Conservation (phyloP, 2,113 vertebrate species). For the Poeciliopsis occidentalis region DNA sequence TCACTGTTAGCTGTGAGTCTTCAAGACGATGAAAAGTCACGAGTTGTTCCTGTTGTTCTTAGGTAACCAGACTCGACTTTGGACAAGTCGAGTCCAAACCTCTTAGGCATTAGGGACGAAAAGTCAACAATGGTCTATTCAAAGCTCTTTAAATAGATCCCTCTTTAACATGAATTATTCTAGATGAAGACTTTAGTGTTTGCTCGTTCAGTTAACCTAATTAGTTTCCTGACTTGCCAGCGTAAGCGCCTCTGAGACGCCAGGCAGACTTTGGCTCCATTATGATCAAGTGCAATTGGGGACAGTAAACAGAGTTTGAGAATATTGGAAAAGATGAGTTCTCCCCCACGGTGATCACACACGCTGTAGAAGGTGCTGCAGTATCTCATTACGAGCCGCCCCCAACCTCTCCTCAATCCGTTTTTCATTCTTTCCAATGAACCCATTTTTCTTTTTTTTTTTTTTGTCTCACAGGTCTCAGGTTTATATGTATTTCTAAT, state of each 20-base stretch:
- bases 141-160: not conserved
- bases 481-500: constrained; percentile 37
- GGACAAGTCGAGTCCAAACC: no score
- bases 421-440: constrained; percentile 35
- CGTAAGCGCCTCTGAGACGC: not conserved
- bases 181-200: not conserved
- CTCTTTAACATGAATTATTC: not conserved
- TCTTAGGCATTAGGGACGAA: not conserved
- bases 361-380: not conserved
- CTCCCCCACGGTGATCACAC: not conserved
- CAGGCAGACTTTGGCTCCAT: not conserved
- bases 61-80: no score
- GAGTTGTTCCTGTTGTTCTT: no score
- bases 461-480: constrained; percentile 5
- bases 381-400: constrained; percentile 18
- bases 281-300: no score
- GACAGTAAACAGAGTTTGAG: not conserved
- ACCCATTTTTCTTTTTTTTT: not conserved
- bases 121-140: not conserved
- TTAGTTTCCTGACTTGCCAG: constrained; percentile 12
- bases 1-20: no score
- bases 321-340: not conserved
- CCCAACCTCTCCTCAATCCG: constrained; percentile 15
- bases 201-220: constrained; percentile 30
- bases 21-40: no score